A percentile compares a stretch with the other conserved stretches of the same genome.
Conservation (phyloP, 2,888 invertebrate genomes). For the Apamea monoglypha region DNA sequence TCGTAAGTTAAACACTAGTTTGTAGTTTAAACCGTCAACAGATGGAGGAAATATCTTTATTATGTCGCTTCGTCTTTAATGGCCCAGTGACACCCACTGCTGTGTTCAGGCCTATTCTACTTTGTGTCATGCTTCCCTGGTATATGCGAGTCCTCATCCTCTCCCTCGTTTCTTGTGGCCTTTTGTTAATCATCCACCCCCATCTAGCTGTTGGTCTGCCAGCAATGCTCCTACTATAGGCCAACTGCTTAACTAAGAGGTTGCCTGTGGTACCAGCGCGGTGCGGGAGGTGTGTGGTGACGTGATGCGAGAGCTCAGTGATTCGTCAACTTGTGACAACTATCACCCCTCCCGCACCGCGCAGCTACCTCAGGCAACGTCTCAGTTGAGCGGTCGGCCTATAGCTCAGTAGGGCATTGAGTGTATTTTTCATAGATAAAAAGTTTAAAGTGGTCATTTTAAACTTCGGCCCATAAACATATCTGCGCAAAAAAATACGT, state of each 20-base stretch:
- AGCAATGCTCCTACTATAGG: neutral
- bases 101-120: too few relatives aligned
- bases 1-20: constrained; percentile 6
- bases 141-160: neutral
- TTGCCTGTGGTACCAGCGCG: too few relatives aligned
- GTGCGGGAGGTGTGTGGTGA: too few relatives aligned
- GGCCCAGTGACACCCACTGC: neutral
- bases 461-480: neutral
- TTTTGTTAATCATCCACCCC: neutral
- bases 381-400: too few relatives aligned
- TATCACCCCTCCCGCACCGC: too few relatives aligned
- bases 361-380: too few relatives aligned
- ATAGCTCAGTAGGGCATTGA: neutral
- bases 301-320: too few relatives aligned
- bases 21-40: constrained; percentile 2
- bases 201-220: neutral
- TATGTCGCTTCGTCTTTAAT: neutral
- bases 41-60: constrained; percentile 1
- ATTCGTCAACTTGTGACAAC: too few relatives aligned
- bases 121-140: neutral
- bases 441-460: neutral
- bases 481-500: neutral
- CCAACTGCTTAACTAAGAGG: too few relatives aligned
- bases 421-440: neutral
- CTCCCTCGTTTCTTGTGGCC: neutral